Percentiles rank a stretch among this genome's conserved stretches.
Evolutionary conservation across 2,113 vertebrate genomes (phyloP).

Genomic region (Merops nubicus): DNA sequence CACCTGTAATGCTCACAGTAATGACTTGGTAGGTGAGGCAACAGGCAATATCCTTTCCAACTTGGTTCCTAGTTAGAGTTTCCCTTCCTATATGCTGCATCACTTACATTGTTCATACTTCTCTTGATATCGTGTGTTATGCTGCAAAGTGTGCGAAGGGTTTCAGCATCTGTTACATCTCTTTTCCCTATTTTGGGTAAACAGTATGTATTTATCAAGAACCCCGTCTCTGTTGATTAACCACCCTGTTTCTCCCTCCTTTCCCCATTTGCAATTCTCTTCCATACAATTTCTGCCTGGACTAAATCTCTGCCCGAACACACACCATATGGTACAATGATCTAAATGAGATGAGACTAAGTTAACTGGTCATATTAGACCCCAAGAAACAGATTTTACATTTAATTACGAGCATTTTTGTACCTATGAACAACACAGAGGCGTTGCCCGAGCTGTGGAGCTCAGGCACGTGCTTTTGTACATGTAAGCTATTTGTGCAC

Average conservation of each 20-base stretch:
- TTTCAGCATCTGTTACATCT: not conserved
- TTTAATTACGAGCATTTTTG: constrained; percentile 55
- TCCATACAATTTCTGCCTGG: not conserved
- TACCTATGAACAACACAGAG: not conserved
- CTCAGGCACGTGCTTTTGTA: not conserved
- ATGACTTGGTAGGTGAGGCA: constrained; percentile 21
- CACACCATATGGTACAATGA: not conserved
- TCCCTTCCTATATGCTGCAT: not conserved
- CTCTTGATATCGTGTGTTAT: not conserved
- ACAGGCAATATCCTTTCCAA: not conserved
- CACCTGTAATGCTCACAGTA: not conserved
- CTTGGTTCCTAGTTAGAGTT: not conserved
- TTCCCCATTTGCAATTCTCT: not conserved
- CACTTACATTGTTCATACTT: not conserved
- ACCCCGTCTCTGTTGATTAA: not conserved
- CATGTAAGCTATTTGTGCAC: not conserved
- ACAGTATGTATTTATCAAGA: constrained; percentile 14
- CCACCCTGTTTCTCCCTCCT: not conserved
- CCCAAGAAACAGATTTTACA: constrained; percentile 55
- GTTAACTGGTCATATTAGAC: constrained; percentile 62
- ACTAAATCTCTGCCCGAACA: not conserved
- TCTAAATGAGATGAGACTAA: not conserved
- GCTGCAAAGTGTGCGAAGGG: not conserved
- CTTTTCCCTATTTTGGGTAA: constrained; percentile 28
- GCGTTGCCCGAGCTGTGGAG: not conserved